Evolutionary conservation across 2,797 vertebrate species (phyloP).

Genomic region (Neostethus bicornis): DNA sequence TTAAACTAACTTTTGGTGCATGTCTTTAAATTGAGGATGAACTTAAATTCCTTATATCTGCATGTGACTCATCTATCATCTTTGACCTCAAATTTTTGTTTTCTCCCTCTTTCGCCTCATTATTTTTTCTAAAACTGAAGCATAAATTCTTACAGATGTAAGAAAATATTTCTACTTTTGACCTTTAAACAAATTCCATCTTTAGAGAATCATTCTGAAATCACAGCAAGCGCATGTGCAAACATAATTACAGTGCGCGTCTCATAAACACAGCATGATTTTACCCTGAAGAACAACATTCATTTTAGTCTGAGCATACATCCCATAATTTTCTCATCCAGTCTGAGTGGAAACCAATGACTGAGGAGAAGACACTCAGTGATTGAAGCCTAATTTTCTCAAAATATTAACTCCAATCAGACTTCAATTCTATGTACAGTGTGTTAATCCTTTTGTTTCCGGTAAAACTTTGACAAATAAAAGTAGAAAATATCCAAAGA

Average conservation of each 20-base stretch:
- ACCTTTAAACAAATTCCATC: conserved; percentile 18
- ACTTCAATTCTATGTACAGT: too few relatives aligned
- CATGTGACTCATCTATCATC: conserved; percentile 35
- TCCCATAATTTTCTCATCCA: conserved; percentile 52
- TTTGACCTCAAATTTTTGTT: conserved; percentile 46
- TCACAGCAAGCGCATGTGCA: neutral
- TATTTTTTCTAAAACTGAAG: conserved; percentile 4
- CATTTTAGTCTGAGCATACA: conserved; percentile 21
- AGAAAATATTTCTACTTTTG: conserved; percentile 16
- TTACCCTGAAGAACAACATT: conserved; percentile 53
- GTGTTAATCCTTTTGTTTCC: too few relatives aligned
- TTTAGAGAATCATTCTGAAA: conserved; percentile 2
- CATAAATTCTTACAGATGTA: conserved; percentile 18
- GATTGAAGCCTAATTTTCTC: conserved; percentile 33
- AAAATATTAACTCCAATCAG: too few relatives aligned
- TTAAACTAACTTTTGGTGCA: neutral
- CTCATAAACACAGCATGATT: conserved; percentile 48
- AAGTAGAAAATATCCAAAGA: conserved; percentile 11
- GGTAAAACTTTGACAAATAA: neutral
- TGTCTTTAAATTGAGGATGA: too few relatives aligned
- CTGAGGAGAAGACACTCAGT: too few relatives aligned
- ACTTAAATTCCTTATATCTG: too few relatives aligned
- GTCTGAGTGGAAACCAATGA: conserved; percentile 47
- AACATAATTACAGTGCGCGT: conserved; percentile 41
- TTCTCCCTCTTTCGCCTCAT: neutral